Conservation (phyloP, 2,888 invertebrate species). For the Troilus luridus region DNA sequence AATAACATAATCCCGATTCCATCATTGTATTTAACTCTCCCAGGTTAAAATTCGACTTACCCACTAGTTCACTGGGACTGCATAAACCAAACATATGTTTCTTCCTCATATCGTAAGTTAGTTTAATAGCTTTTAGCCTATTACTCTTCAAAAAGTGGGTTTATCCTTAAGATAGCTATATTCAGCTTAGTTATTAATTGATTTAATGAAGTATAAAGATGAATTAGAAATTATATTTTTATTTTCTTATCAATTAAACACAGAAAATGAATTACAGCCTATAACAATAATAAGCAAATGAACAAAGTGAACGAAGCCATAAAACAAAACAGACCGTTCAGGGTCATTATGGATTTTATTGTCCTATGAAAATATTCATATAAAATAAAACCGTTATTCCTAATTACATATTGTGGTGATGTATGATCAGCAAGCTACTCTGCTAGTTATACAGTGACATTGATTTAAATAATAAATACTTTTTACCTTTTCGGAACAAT, state of each 20-base stretch:
- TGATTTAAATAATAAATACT: not conserved
- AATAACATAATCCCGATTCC: too few relatives aligned
- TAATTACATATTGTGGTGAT: not conserved
- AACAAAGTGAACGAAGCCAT: not conserved
- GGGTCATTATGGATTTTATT: not conserved
- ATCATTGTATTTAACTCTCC: too few relatives aligned
- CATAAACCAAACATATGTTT: too few relatives aligned
- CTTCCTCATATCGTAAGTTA: too few relatives aligned
- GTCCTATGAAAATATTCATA: not conserved
- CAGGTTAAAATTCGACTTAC: too few relatives aligned
- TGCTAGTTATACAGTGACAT: not conserved
- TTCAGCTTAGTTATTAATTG: too few relatives aligned
- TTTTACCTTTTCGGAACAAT: not conserved
- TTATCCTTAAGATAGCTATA: too few relatives aligned
- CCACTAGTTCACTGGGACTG: too few relatives aligned
- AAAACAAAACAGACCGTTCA: not conserved
- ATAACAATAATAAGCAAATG: not conserved
- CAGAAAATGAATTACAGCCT: not conserved
- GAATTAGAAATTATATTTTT: too few relatives aligned
- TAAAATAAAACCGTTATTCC: not conserved
- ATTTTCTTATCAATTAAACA: not conserved
- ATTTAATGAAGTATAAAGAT: too few relatives aligned
- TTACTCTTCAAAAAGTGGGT: too few relatives aligned
- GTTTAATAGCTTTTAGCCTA: too few relatives aligned
- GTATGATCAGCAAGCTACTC: not conserved